Percentiles rank a stretch among this genome's conserved stretches.
These are phyloP conservation scores for Lampropteryx suffumata DNA, from an alignment of 2,888 invertebrate species.

Conservation along the genomic window DNA sequence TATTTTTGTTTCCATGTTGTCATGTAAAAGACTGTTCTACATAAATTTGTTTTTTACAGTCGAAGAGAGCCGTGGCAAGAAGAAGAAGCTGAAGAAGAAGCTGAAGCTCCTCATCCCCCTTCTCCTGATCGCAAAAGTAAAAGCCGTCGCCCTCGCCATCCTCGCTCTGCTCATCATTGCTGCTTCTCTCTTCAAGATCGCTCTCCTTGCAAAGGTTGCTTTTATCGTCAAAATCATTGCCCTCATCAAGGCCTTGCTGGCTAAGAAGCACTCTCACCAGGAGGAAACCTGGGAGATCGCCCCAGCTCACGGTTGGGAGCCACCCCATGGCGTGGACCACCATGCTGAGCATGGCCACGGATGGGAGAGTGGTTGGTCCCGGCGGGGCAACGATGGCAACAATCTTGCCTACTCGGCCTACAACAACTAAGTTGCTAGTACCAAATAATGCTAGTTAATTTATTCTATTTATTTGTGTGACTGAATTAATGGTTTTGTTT, in stretches of 20 bases:
- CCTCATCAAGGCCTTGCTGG: constrained; percentile 63
- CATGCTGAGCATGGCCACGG: constrained; percentile 58
- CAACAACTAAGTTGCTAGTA: constrained; percentile 48
- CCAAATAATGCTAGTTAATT: constrained; percentile 45
- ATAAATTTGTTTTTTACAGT: constrained; percentile 48
- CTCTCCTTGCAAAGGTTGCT: constrained; percentile 89
- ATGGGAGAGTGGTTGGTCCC: constrained; percentile 73
- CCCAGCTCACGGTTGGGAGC: constrained; percentile 49
- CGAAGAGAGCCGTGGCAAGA: constrained; percentile 85
- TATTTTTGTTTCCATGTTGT: no score
- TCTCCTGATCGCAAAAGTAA: constrained; percentile 84
- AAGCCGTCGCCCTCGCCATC: constrained; percentile 86
- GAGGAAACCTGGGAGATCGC: constrained; percentile 52
- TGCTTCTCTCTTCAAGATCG: constrained; percentile 87
- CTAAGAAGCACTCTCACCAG: constrained; percentile 59
- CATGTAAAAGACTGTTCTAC: no score
- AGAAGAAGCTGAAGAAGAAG: constrained; percentile 86
- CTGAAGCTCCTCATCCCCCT: constrained; percentile 77
- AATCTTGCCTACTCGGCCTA: constrained; percentile 72
- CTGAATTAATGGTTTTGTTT: constrained; percentile 43
- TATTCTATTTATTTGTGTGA: constrained; percentile 39
- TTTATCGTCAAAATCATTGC: constrained; percentile 76
- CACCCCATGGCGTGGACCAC: constrained; percentile 45
- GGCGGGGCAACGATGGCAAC: constrained; percentile 66
- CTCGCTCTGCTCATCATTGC: constrained; percentile 86